These are phyloP conservation scores for Bolinopsis microptera DNA, from an alignment of 37 sponge, comb jelly and placozoan genomes.

Conservation along the genomic window DNA sequence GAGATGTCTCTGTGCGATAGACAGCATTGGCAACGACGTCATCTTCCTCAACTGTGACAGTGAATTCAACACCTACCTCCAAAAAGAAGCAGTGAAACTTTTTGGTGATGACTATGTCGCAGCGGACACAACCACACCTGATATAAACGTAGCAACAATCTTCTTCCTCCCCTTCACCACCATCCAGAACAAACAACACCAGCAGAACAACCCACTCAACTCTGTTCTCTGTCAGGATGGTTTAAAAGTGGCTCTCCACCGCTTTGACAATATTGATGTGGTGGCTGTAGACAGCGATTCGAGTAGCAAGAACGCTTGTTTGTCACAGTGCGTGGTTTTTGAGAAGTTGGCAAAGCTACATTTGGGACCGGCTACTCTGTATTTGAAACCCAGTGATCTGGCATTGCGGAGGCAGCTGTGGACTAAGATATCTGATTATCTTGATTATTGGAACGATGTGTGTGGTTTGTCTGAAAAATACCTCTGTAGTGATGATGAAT, in stretches of 20 bases:
- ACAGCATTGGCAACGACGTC: constrained; percentile 19
- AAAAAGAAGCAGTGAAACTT: neutral
- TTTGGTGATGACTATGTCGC: constrained; percentile 4
- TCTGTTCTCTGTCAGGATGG: constrained; percentile 12
- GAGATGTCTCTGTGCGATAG: constrained; percentile 18
- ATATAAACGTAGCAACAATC: neutral
- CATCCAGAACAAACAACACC: constrained; percentile 26
- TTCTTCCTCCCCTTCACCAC: neutral
- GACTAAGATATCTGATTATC: constrained; percentile 40
- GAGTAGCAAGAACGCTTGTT: neutral
- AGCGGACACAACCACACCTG: neutral
- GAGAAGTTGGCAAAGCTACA: constrained; percentile 54
- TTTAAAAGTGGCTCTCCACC: constrained; percentile 15
- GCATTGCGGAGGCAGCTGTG: neutral
- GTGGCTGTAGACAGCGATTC: neutral
- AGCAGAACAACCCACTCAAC: constrained; percentile 23
- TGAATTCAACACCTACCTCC: constrained; percentile 12
- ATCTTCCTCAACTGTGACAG: constrained; percentile 32
- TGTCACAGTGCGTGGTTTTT: neutral
- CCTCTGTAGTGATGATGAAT: neutral
- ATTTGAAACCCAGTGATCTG: neutral
- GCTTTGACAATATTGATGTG: constrained; percentile 56
- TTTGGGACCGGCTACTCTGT: constrained; percentile 39
- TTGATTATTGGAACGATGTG: neutral
- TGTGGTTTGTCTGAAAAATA: neutral